These are phyloP conservation scores for Torymus texanus DNA, from an alignment of 2,888 invertebrate species.

Conservation along the genomic window DNA sequence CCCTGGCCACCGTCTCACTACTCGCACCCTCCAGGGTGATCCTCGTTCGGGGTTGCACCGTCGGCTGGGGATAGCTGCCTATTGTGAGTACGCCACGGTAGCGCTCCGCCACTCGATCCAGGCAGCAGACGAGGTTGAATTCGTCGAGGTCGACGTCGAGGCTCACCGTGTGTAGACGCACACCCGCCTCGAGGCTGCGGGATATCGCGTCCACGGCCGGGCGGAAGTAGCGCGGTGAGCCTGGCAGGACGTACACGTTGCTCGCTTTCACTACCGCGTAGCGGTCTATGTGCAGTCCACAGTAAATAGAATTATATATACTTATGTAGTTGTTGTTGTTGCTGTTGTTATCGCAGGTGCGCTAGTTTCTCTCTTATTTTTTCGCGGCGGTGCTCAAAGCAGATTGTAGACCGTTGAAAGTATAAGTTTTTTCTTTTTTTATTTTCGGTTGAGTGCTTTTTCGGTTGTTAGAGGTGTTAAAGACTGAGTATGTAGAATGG, in stretches of 20 bases:
- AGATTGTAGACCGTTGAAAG: too few relatives aligned
- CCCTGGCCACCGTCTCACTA: conserved; percentile 56
- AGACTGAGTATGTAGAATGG: too few relatives aligned
- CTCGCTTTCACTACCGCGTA: conserved; percentile 67
- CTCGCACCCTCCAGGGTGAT: conserved; percentile 64
- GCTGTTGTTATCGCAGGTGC: too few relatives aligned
- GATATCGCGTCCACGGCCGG: conserved; percentile 64
- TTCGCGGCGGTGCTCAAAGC: too few relatives aligned
- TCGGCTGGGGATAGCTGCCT: conserved; percentile 68
- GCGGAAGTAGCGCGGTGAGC: conserved; percentile 77
- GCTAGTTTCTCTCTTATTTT: too few relatives aligned
- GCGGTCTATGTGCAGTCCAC: conserved; percentile 23
- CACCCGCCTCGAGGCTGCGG: conserved; percentile 54
- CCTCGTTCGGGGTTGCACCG: conserved; percentile 53
- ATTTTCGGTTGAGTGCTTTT: too few relatives aligned
- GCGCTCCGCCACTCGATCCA: conserved; percentile 60
- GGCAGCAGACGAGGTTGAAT: conserved; percentile 60
- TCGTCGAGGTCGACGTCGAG: conserved; percentile 64
- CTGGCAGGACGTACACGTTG: conserved; percentile 81
- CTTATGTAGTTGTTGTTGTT: too few relatives aligned
- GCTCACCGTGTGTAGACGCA: conserved; percentile 56
- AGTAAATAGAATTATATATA: not conserved
- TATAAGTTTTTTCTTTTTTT: too few relatives aligned
- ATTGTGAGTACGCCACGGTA: conserved; percentile 63
- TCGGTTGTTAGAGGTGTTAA: too few relatives aligned